Base-by-base conservation (phyloP, 2,888 invertebrate species). In the Itoplectis maculator region DNA sequence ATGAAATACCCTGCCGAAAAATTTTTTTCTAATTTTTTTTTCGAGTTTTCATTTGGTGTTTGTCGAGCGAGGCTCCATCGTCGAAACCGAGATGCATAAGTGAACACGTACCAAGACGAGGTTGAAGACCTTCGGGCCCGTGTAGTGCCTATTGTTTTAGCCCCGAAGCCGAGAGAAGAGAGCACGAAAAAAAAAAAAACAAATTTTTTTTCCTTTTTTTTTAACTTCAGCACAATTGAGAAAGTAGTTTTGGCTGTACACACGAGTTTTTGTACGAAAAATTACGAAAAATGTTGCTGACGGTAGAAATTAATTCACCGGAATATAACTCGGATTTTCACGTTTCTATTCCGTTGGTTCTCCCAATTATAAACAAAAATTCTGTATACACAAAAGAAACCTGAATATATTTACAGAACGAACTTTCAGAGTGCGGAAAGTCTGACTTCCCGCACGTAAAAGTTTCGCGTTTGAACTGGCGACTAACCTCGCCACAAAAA, bases 1-100 rank as follows among this genome's bases (percentile, higher is more conserved):
- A 61, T 59, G 65, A 65, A 65, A 23, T 23, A 45, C 65, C 45
- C 68, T 49, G n/a, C 49, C 9, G n/a, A n/a, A n/a, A 49, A 66
- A 23, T 45, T 65, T 42, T 20, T 29, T 35, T 11, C 8, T 42
- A 2, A n/a, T 47, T 47, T n/a, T 47, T 47, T 5, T 47, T 47
- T n/a, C 1, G 0, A 4, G 20, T 42, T 65, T 65, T 65, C 63
- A 20, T 65, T 45, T 65, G 6, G n/a, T 65, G 42, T 65, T 63
- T 63, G 37, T 20, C 40, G 13, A 15, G 35, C 18, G 29, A n/a
- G n/a, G 3, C n/a, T 15, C n/a, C 29, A 13, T 37, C 37, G 37
- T 37, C 40, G 40, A 40, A 20, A 40, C 61, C n/a, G 61, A 42
- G 61, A 63, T 63, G 61, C 61, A 63, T 20, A 63, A 63, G 61